phyloP scores from a whole-genome alignment of 1,140 invertebrate genomes.

The Acromyrmex heyeri region DNA sequence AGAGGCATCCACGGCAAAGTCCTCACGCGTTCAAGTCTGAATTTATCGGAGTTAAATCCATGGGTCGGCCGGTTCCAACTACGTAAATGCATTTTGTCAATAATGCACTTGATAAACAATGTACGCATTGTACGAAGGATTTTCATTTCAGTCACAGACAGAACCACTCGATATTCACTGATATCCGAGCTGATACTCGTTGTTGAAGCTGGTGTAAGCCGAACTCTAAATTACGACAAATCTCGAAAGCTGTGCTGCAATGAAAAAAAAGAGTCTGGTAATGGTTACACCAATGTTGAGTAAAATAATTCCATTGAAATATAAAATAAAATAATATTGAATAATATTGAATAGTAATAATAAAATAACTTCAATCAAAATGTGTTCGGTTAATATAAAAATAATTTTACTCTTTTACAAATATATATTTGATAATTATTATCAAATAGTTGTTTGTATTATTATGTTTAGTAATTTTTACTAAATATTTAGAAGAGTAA shows the following conservation, averaged over 20 bases:
- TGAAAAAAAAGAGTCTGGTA: too few relatives aligned
- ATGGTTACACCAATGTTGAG: too few relatives aligned
- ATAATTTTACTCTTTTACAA: too few relatives aligned
- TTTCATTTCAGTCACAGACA: conserved; percentile 23
- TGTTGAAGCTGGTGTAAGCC: background rate
- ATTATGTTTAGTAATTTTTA: too few relatives aligned
- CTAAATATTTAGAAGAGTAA: too few relatives aligned
- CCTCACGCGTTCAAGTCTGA: background rate
- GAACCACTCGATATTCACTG: background rate
- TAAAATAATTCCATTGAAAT: too few relatives aligned
- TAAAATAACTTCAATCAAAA: too few relatives aligned
- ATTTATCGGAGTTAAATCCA: background rate
- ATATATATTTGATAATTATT: too few relatives aligned
- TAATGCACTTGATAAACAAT: conserved; percentile 31
- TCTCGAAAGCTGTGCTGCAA: background rate
- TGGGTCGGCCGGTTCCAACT: background rate
- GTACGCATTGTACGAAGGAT: background rate
- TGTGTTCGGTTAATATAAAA: too few relatives aligned
- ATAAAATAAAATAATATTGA: too few relatives aligned
- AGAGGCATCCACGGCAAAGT: background rate
- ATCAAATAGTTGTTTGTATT: too few relatives aligned
- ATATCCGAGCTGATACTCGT: conserved; percentile 21
- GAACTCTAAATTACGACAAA: background rate
- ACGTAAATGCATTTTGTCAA: conserved; percentile 8
- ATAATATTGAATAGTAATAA: too few relatives aligned